Percentiles rank a stretch among this genome's conserved stretches.
phyloP scores from a whole-genome alignment of 2,888 invertebrate genomes.

The Perizoma flavofasciatum region DNA sequence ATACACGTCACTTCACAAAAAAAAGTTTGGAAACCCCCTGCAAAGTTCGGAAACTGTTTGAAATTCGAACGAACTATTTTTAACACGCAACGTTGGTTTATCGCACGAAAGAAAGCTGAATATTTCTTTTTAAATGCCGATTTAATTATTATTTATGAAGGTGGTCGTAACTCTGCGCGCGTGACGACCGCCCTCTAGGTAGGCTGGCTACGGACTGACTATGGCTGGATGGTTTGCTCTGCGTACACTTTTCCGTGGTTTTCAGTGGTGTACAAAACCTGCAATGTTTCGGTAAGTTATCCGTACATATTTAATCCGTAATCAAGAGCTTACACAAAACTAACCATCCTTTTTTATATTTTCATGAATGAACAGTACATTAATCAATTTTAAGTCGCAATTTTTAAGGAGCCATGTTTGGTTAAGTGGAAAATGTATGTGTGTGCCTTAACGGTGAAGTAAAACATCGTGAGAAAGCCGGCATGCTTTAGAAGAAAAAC shows the following conservation, averaged over 20 bases:
- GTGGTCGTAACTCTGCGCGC: conserved; percentile 12
- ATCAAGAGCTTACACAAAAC: too few species aligned
- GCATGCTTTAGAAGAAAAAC: too few species aligned
- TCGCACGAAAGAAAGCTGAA: conserved; percentile 24
- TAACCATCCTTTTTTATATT: not conserved
- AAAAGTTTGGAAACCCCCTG: conserved; percentile 28
- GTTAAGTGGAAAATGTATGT: too few species aligned
- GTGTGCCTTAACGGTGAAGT: too few species aligned
- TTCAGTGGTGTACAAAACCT: conserved; percentile 16
- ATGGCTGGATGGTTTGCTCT: conserved; percentile 22
- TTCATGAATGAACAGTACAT: too few species aligned
- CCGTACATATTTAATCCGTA: not conserved
- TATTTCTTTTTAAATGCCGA: conserved; percentile 32
- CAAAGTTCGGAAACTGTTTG: conserved; percentile 16
- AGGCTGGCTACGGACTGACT: conserved; percentile 27
- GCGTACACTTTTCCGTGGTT: conserved; percentile 28
- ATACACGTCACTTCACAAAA: conserved; percentile 27
- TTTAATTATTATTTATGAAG: conserved; percentile 32
- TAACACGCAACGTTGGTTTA: conserved; percentile 24
- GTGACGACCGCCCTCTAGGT: conserved; percentile 26
- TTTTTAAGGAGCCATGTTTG: too few species aligned
- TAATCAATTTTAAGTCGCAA: too few species aligned
- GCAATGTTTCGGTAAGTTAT: conserved; percentile 14
- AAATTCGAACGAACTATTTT: conserved; percentile 27
- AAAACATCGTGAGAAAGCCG: too few species aligned